Evolutionary conservation across 2,113 vertebrate genomes (phyloP), one percentile per base, ranked within the genome.

Genomic region (Mesocricetus auratus): DNA sequence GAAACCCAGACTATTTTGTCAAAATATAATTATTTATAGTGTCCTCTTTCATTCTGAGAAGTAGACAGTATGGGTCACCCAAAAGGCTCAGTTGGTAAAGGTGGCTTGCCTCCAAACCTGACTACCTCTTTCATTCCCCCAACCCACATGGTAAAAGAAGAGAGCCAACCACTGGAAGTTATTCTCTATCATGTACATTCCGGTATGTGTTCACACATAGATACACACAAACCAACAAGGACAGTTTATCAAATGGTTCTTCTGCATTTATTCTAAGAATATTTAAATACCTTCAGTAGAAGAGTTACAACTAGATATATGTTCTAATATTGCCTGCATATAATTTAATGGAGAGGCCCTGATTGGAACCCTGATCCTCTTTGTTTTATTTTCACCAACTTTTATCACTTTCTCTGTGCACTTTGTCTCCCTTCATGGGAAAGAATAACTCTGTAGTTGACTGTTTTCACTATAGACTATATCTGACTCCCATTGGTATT

Each of bases 21-120:
- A 62, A 79, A 90, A 11, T 62, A 45, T 94, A 73, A 94, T 90
- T 79, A 90, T 58, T 74, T 79, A 42, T 33, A 86, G 47, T 47
- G 7, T 75, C 24, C 8, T 1, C 19, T 86, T 97, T 85, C 69
- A 56, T 45, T 71, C 21, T 96, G n/a, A 60, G 58, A 94, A 92
- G 56, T 81, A 6, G 4, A 58, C 36, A 50, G n/a, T n/a, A 56
- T 56, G 33, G 31, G 10, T 81, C 78, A 81, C 53, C 78, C 56
- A 53, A 56, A 58, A n/a, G 53, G 21, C 78, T 81, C 78, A 81
- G 33, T 19, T 39, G 53, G 11, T n/a, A 81, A 81, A 58, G 77
- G 58, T 81, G 36, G 22, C 78, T 81, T 81, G 36, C 6, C 24
- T 21, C 53, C 53, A 81, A 26, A 12, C 21, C 36, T 58, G 78